Evolutionary conservation across 2,888 invertebrate genomes (phyloP).

Genomic region (Apamea crenata): DNA sequence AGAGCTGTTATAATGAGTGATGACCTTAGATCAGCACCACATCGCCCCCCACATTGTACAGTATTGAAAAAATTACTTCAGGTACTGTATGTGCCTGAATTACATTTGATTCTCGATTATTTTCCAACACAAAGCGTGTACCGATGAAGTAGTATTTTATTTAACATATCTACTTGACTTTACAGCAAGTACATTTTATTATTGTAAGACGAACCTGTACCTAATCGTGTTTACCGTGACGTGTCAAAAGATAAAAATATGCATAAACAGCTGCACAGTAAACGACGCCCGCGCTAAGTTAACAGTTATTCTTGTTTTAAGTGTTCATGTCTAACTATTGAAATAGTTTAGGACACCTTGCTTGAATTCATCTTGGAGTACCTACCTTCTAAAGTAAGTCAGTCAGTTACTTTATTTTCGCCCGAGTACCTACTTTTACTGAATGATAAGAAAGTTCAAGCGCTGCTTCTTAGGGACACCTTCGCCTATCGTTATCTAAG

Average conservation of each 20-base stretch:
- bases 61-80: too few relatives aligned
- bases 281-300: slow-evolving; percentile 5
- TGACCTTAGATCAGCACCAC: too few relatives aligned
- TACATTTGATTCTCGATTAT: too few relatives aligned
- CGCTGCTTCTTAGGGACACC: background rate
- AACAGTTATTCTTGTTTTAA: slow-evolving; percentile 2
- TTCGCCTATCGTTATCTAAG: background rate
- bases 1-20: too few relatives aligned
- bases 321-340: background rate
- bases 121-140: too few relatives aligned
- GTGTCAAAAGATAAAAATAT: slow-evolving; percentile 37
- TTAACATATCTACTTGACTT: background rate
- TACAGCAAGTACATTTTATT: slow-evolving; percentile 4
- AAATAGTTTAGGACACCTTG: background rate
- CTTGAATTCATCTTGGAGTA: background rate
- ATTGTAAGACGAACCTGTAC: slow-evolving; percentile 21
- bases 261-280: slow-evolving; percentile 26
- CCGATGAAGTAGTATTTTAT: background rate
- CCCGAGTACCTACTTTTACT: background rate
- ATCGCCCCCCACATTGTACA: too few relatives aligned
- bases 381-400: background rate
- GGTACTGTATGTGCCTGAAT: too few relatives aligned
- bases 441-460: slow-evolving; percentile 4
- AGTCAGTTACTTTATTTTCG: background rate
- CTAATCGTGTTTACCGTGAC: slow-evolving; percentile 37